Evolutionary conservation across 2,113 vertebrate genomes (phyloP).

Genomic region (Tautogolabrus adspersus): DNA sequence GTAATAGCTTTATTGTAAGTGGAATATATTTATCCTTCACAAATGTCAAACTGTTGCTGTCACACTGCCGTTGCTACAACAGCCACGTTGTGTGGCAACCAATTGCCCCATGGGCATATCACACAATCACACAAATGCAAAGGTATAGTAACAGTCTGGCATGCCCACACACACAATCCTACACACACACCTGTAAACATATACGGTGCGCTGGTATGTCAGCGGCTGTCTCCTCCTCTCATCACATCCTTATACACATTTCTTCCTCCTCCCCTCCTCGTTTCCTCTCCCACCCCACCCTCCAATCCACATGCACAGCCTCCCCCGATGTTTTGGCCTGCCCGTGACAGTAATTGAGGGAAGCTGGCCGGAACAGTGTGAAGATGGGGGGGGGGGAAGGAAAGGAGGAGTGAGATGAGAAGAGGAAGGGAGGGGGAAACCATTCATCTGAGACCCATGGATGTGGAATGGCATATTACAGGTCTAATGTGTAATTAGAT

Average conservation of each 20-base stretch:
- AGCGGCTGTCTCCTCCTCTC: conserved; percentile 68
- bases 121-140: conserved; percentile 34
- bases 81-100: conserved; percentile 52
- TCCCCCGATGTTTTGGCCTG: conserved; percentile 73
- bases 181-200: conserved; percentile 77
- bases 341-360: conserved; percentile 84
- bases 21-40: conserved; percentile 72
- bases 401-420: conserved; percentile 62
- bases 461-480: conserved; percentile 85
- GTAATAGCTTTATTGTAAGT: conserved; percentile 52
- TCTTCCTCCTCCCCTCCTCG: conserved; percentile 36
- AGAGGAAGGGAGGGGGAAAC: conserved; percentile 68
- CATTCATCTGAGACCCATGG: conserved; percentile 84
- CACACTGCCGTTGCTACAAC: conserved; percentile 45
- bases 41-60: conserved; percentile 70
- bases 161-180: conserved; percentile 47
- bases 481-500: conserved; percentile 86
- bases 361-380: conserved; percentile 83
- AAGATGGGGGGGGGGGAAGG: conserved; percentile 61
- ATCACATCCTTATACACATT: conserved; percentile 54
- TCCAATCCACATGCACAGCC: conserved; percentile 54
- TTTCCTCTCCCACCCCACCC: conserved; percentile 10
- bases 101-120: conserved; percentile 63
- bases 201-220: conserved; percentile 60
- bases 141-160: conserved; percentile 20